Evolutionary conservation across 30 jellyfish, hydroid and myxozoan genomes (phyloP), one percentile per base, ranked within the genome.

Genomic region (Aurelia coerulea): DNA sequence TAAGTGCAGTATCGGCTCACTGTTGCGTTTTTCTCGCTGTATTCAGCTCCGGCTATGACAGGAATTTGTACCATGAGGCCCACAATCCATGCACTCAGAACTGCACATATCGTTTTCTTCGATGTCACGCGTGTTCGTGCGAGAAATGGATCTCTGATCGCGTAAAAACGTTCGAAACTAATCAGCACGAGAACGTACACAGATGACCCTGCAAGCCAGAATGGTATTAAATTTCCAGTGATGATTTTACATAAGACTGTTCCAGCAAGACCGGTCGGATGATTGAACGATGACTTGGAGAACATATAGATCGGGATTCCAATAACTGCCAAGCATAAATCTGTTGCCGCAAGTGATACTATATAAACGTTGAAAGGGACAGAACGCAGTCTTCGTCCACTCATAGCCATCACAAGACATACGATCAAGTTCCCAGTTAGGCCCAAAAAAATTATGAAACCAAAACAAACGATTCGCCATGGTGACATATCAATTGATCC

Each of bases 1-100:
- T 81, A 90, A 9, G 69, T 72, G 65, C 97, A 90, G 50, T 29
- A 34, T 53, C 84, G 83, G 65, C 97, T 87, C 11, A 81, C 65
- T 9, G 79, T 76, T 5, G 93, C 86, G 18, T 82, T 90, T 16
- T 75, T 63, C 10, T 18, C 37, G 29, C 83, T 35, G 71, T 74
- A 84, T 70, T 70, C 79, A 10, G 68, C 75, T 37, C 97, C 97
- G 19, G 67, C 83, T 11, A 77, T 37, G 15, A 95, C 88, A 14
- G 97, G 97, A 13, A 67, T 42, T 64, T 85, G 92, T 4, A 81
- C 71, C 5, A 66, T 10, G 32, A 84, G 23, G 14, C 89, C 92
- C 3, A 60, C 12, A 29, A 74, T 19, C 65, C 54, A 89, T 1
- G 92, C 66, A 7, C 89, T 23, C 23, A 60, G 9, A 8, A 83